phyloP scores from a whole-genome alignment of 2,113 vertebrate genomes.

The Danio rerio region GRCz12tu NC_133196.1:15838001-15838500 shows the following conservation, averaged over 20 bases:
- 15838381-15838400: no score
- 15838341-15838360: no score
- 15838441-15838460: no score
- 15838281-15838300: slow-evolving; percentile 78
- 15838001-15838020: background rate
- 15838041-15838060: background rate
- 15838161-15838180: slow-evolving; percentile 99
- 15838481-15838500: no score
- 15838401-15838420: no score
- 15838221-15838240: slow-evolving; percentile 95
- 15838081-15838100: slow-evolving; percentile 98
- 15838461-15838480: no score
- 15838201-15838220: slow-evolving; percentile 98
- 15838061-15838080: background rate
- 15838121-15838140: slow-evolving; percentile 99
- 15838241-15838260: slow-evolving; percentile 97
- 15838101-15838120: slow-evolving; percentile 98
- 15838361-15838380: no score
- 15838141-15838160: slow-evolving; percentile 98
- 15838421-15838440: no score
- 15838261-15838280: slow-evolving; percentile 97
- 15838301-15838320: no score
- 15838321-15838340: no score
- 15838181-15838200: slow-evolving; percentile 99
- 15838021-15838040: background rate